Evolutionary conservation across 2,113 vertebrate species (phyloP).

Genomic region (Piprites chloris): DNA sequence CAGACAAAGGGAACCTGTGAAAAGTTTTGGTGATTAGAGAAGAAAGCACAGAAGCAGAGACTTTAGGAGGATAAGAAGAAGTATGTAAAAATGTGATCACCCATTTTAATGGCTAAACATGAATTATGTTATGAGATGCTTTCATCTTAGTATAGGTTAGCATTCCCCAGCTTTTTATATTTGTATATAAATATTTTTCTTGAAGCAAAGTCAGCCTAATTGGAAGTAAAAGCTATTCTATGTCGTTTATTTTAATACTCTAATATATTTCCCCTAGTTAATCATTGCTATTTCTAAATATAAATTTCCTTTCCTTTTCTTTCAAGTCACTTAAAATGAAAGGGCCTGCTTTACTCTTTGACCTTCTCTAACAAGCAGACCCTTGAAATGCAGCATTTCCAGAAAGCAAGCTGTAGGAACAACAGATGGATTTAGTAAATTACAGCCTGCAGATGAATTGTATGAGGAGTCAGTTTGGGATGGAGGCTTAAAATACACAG

Average conservation of each 20-base stretch:
- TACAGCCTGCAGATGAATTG: slow-evolving; percentile 63
- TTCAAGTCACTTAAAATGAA: slow-evolving; percentile 78
- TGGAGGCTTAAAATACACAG: slow-evolving; percentile 19
- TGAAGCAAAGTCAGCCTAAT: slow-evolving; percentile 69
- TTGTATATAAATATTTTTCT: slow-evolving; percentile 68
- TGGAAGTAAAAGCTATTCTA: slow-evolving; percentile 68
- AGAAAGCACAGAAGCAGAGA: not conserved
- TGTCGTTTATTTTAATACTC: slow-evolving; percentile 66
- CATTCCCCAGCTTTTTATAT: slow-evolving; percentile 49
- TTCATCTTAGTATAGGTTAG: slow-evolving; percentile 57
- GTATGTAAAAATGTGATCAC: slow-evolving; percentile 4
- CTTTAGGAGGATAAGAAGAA: not conserved
- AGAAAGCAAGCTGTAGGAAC: slow-evolving; percentile 62
- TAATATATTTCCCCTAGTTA: slow-evolving; percentile 72
- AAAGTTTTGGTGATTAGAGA: not conserved
- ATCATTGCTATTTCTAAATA: slow-evolving; percentile 76
- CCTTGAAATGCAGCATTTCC: slow-evolving; percentile 73
- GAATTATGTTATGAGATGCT: slow-evolving; percentile 46
- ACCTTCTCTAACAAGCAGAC: slow-evolving; percentile 74
- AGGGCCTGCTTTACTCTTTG: slow-evolving; percentile 68
- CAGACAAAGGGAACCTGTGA: not conserved
- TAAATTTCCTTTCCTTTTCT: slow-evolving; percentile 76
- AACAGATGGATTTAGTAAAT: slow-evolving; percentile 78
- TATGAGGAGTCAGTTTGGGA: slow-evolving; percentile 15
- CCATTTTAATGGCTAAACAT: slow-evolving; percentile 34